Evolutionary conservation across 2,797 vertebrate genomes (phyloP), one percentile per base, ranked within the genome.

Genomic region (Cuculus canorus): DNA sequence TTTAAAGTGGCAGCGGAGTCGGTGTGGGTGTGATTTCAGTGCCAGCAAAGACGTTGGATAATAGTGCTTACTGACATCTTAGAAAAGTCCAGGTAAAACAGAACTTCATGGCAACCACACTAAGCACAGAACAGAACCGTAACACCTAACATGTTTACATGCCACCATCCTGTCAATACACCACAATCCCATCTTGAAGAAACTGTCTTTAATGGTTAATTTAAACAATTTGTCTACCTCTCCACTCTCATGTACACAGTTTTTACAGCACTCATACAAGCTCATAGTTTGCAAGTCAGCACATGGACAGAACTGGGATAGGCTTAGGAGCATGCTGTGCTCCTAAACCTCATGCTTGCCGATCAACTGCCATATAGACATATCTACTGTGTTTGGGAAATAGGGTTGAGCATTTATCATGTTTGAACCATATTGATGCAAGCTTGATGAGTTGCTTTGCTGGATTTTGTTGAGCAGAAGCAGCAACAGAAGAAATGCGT

Each of bases 141-240:
- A 94, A 87, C 87, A 81, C 79, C 89, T 81, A 92, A 81, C 82
- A 92, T 86, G 93, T 21, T 92, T 95, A 72, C 63, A 69, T 57
- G 84, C 80, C 63, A 86, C 52, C 83, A 88, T 45, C 24, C 75
- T 61, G 65, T 87, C 72, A 90, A 32, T 47, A 68, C n/a, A 81
- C 52, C 11, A 15, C 69, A 88, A 72, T 27, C 52, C 59, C 72
- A 78, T 76, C 69, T 32, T 88, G 69, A 65, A 88, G 77, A 68
- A 78, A 86, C 22, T 37, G 30, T 61, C 56, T 79, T 70, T 70
- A 92, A 89, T 45, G 12, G 63, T 23, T 89, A 35, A 24, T 91
- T 92, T 63, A 85, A 81, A 76, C 33, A 59, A 65, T 78, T 69
- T 81, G 27, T 52, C 61, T 75, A 10, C 9, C 64, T 17, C n/a